phyloP scores from a whole-genome alignment of 2,888 invertebrate genomes.

The Fragum whitleyi region DNA sequence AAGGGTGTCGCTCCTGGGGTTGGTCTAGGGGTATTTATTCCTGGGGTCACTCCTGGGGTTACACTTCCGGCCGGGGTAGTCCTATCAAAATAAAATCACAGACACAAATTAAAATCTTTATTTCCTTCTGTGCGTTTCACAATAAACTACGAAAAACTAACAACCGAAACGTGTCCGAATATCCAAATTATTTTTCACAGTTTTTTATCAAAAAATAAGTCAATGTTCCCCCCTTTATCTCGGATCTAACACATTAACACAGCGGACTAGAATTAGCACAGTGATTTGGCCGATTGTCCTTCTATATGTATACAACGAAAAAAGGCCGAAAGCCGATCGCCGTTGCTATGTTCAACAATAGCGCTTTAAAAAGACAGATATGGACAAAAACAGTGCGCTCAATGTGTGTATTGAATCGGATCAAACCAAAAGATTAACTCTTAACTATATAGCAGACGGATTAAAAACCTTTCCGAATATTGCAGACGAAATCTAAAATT shows the following conservation, averaged over 20 bases:
- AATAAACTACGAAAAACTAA: neutral
- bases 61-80: conserved; percentile 65
- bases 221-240: conserved; percentile 28
- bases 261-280: conserved; percentile 8
- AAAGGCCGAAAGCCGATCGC: conserved; percentile 36
- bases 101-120: conserved; percentile 9
- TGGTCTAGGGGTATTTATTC: conserved; percentile 53
- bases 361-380: conserved; percentile 30
- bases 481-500: neutral
- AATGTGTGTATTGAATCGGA: conserved; percentile 28
- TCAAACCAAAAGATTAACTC: conserved; percentile 40
- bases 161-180: neutral
- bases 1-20: conserved; percentile 63
- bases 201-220: conserved; percentile 9
- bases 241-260: conserved; percentile 14
- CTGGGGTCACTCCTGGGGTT: conserved; percentile 62
- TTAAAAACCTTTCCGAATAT: neutral
- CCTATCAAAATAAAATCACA: conserved; percentile 30
- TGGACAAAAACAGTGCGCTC: conserved; percentile 52
- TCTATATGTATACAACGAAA: neutral
- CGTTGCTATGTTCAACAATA: conserved; percentile 63
- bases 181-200: conserved; percentile 21
- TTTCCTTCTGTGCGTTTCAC: neutral
- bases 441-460: conserved; percentile 26
- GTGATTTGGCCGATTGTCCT: neutral